Evolutionary conservation across 2,797 vertebrate species (phyloP).

Genomic region (Helicolenus hilgendorfi): DNA sequence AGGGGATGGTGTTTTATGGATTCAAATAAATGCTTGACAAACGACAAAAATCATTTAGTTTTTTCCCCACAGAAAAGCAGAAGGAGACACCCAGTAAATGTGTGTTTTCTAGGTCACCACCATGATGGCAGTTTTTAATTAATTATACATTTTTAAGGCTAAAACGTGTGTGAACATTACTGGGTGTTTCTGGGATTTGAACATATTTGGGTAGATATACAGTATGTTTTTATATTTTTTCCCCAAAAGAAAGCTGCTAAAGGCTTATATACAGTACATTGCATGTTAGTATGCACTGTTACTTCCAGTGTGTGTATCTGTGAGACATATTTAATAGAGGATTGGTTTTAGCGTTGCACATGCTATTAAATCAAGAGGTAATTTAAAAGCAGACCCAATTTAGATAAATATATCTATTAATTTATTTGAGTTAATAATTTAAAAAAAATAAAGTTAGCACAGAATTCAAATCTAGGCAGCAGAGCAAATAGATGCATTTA

Average conservation of each 20-base stretch:
- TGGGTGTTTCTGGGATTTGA: neutral
- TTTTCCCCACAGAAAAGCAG: constrained; percentile 24
- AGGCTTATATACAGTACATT: neutral
- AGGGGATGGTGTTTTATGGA: constrained; percentile 38
- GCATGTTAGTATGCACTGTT: neutral
- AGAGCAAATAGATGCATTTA: neutral
- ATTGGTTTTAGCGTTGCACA: neutral
- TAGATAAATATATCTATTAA: neutral
- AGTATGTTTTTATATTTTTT: neutral
- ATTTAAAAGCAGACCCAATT: constrained; percentile 1
- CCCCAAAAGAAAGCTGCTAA: neutral
- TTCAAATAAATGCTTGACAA: constrained; percentile 59
- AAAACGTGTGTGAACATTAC: neutral
- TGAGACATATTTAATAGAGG: neutral
- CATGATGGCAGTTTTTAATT: constrained; percentile 33
- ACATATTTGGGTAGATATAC: neutral
- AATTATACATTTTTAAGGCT: constrained; percentile 43
- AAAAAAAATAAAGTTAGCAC: neutral
- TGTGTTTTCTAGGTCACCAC: constrained; percentile 70
- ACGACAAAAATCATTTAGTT: constrained; percentile 38
- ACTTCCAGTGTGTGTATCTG: neutral
- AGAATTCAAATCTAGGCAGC: neutral
- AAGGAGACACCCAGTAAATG: neutral
- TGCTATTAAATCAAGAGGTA: neutral
- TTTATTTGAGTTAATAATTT: neutral